Base-by-base conservation (phyloP, 2,888 invertebrate species). In the Drosophila melanocephala region DNA sequence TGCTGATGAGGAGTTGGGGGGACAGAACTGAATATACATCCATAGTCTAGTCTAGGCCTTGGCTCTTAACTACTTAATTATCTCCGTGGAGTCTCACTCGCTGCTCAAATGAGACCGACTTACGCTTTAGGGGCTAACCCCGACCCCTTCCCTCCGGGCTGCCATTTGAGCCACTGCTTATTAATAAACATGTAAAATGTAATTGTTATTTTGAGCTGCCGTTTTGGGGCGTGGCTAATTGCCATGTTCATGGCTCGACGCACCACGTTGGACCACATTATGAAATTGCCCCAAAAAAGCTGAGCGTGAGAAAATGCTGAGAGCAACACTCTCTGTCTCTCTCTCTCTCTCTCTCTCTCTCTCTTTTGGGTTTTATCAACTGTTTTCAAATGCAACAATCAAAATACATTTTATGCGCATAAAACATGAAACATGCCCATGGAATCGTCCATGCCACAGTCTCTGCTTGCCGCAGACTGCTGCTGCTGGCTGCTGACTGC, bases 161-260 rank as follows among this genome's bases (percentile, higher is more conserved):
- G 47, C 47, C 16, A 47, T 28, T 47, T 47, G 47, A 26, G 47
- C 55, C 37, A 32, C 26, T 75, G 71, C 65, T 87, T 83, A 85
- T 86, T 86, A 87, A 90, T 90, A 89, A 84, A 87, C 83, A 84
- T 87, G 87, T 87, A 78, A 82, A 84, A 78, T 89, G 87, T 89
- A 87, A 89, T 89, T 90, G 90, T 81, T 90, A 89, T 81, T 75
- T 81, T 72, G 79, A 68, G 84, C 75, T 79, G 79, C 79, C 75
- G 81, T 81, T 83, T 82, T 61, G 57, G 68, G 83, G 76, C 86
- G 76, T 77, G 63, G 72, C 61, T 81, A 77, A 83, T 77, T 78
- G 75, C 68, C 61, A 68, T 75, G 70, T 51, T 79, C 47, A 47
- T 47, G 47, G 70, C 30, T 42, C n/a, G n/a, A 56, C 35, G 28